A percentile compares a stretch with the other conserved stretches of the same genome.
These are phyloP conservation scores for Crossaster papposus DNA, from an alignment of 53 echinoderm and acorn worm genomes.

Conservation along the genomic window DNA sequence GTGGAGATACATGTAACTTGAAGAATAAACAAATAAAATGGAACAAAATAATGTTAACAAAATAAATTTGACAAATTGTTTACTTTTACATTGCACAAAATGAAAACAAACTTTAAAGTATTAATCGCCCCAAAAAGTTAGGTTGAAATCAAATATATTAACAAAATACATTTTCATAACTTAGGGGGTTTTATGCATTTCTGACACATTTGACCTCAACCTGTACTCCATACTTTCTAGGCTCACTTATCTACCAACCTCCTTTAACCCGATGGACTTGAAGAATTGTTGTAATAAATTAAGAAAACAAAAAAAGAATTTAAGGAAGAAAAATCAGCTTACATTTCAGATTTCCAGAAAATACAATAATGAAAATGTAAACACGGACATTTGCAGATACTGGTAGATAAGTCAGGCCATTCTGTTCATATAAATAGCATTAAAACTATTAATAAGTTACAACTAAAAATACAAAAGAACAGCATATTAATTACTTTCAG, in stretches of 20 bases:
- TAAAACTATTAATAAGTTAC: neutral
- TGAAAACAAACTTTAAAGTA: neutral
- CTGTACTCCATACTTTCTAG: slow-evolving; percentile 11
- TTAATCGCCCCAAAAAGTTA: neutral
- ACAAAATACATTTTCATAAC: neutral
- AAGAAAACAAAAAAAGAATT: neutral
- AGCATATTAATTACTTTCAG: neutral
- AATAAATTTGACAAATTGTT: slow-evolving; percentile 5
- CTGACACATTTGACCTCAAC: slow-evolving; percentile 15
- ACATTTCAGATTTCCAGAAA: neutral
- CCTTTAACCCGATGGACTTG: neutral
- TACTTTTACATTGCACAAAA: slow-evolving; percentile 10
- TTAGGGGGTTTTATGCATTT: neutral
- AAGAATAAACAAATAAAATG: neutral
- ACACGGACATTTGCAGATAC: neutral
- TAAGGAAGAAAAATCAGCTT: neutral
- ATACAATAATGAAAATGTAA: neutral
- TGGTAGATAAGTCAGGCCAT: neutral
- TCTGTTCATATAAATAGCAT: neutral
- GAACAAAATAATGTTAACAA: neutral
- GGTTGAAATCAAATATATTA: neutral
- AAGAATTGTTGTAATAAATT: neutral
- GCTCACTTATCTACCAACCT: neutral
- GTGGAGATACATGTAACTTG: neutral
- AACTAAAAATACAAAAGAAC: neutral